phyloP scores from a whole-genome alignment of 2,797 vertebrate genomes.

The Microcaecilia unicolor region DNA sequence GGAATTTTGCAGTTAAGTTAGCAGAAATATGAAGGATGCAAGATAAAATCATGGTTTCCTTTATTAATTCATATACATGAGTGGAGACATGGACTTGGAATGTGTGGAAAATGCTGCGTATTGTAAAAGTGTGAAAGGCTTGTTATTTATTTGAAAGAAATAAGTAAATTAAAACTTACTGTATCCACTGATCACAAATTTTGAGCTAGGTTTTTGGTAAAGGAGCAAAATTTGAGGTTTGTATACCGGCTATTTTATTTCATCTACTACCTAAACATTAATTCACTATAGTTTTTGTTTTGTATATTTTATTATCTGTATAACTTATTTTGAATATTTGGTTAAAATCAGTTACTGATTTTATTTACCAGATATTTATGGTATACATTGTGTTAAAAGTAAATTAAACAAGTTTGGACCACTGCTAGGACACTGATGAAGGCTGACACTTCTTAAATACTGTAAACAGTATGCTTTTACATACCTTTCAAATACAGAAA shows the following conservation, averaged over 20 bases:
- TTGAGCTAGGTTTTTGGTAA: neutral
- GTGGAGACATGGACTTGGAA: conserved; percentile 9
- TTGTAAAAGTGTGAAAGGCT: neutral
- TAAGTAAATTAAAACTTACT: neutral
- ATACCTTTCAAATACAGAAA: conserved; percentile 3
- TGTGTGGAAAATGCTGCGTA: conserved; percentile 8
- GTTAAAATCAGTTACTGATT: conserved; percentile 6
- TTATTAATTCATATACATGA: conserved; percentile 15
- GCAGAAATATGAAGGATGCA: conserved; percentile 7
- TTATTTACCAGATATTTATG: conserved; percentile 2
- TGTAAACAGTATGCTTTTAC: neutral
- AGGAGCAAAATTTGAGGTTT: neutral
- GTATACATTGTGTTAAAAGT: conserved; percentile 9
- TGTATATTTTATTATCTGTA: neutral
- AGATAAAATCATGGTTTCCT: conserved; percentile 27
- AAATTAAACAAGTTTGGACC: conserved; percentile 9
- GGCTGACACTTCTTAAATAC: conserved; percentile 1
- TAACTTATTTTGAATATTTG: conserved; percentile 5
- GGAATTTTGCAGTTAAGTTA: conserved; percentile 2
- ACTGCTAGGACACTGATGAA: neutral
- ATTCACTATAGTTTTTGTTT: neutral
- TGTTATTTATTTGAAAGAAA: fast-evolving
- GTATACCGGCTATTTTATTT: neutral
- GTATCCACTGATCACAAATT: neutral
- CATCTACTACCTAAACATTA: conserved; percentile 10